These are phyloP conservation scores for Epinotia demarniana DNA, from an alignment of 2,888 invertebrate genomes.

Conservation along the genomic window DNA sequence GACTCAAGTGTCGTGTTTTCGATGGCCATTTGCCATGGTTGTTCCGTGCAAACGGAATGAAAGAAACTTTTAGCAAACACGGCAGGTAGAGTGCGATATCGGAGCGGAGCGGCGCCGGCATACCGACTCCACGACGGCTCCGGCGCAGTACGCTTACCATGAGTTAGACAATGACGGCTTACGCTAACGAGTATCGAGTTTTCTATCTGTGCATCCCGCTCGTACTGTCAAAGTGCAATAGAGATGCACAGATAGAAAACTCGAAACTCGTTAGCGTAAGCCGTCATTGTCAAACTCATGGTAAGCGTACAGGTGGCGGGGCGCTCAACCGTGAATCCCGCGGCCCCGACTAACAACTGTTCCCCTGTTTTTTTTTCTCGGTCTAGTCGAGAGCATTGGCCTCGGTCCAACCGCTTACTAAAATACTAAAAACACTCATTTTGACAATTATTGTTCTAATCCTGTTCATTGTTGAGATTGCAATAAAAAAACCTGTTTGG, in stretches of 20 bases:
- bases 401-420: slow-evolving; percentile 59
- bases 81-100: slow-evolving; percentile 55
- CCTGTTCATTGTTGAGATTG: slow-evolving; percentile 49
- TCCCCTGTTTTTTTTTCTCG: slow-evolving; percentile 70
- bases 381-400: slow-evolving; percentile 73
- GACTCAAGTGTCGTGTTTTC: not conserved
- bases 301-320: slow-evolving; percentile 77
- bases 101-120: slow-evolving; percentile 43
- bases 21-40: not conserved
- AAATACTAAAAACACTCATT: slow-evolving; percentile 53
- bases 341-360: slow-evolving; percentile 71
- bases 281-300: too few species aligned
- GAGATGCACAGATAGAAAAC: too few species aligned
- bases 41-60: not conserved
- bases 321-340: slow-evolving; percentile 81
- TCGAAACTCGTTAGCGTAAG: too few species aligned
- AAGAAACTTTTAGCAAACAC: slow-evolving; percentile 38
- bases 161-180: too few species aligned
- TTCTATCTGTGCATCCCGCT: too few species aligned
- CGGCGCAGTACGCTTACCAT: too few species aligned
- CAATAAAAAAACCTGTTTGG: slow-evolving; percentile 52
- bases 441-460: slow-evolving; percentile 53
- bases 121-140: slow-evolving; percentile 54
- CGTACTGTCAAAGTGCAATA: too few species aligned
- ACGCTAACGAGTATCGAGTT: too few species aligned